Percentiles rank a stretch among this genome's conserved stretches.
phyloP scores from a whole-genome alignment of 2,113 vertebrate genomes.

The Saguinus imperator region DNA sequence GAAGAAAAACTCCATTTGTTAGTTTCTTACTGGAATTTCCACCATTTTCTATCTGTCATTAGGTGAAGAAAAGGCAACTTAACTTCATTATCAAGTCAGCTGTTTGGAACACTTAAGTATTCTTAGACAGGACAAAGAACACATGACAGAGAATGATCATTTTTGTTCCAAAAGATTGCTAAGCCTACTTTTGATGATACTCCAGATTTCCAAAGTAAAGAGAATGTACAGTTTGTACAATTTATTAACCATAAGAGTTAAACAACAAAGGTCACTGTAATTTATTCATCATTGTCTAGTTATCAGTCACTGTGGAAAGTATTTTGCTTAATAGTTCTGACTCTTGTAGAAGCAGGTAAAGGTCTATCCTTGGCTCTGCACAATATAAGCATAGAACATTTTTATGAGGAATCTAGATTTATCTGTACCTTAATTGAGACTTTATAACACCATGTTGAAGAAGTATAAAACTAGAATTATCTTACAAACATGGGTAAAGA shows the following conservation, averaged over 20 bases:
- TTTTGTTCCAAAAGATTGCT: neutral
- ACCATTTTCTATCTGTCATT: constrained; percentile 23
- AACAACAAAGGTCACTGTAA: neutral
- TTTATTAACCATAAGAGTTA: neutral
- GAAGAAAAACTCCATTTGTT: neutral
- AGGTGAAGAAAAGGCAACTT: neutral
- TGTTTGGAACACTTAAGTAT: neutral
- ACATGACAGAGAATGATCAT: neutral
- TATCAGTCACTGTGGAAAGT: neutral
- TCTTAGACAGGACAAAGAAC: neutral
- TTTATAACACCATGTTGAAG: neutral
- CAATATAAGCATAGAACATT: neutral
- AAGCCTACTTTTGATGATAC: neutral
- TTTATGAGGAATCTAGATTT: neutral
- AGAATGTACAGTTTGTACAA: neutral
- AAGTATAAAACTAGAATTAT: neutral
- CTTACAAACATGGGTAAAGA: neutral
- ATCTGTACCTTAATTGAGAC: neutral
- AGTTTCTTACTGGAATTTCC: neutral
- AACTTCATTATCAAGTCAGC: constrained; percentile 3
- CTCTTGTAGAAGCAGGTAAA: neutral
- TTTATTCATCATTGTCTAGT: neutral
- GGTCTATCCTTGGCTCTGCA: neutral
- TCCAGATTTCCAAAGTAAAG: neutral
- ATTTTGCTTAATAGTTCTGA: neutral